Evolutionary conservation across 2,888 invertebrate species (phyloP), one percentile per base, ranked within the genome.

Genomic region (Epinotia nisella): DNA sequence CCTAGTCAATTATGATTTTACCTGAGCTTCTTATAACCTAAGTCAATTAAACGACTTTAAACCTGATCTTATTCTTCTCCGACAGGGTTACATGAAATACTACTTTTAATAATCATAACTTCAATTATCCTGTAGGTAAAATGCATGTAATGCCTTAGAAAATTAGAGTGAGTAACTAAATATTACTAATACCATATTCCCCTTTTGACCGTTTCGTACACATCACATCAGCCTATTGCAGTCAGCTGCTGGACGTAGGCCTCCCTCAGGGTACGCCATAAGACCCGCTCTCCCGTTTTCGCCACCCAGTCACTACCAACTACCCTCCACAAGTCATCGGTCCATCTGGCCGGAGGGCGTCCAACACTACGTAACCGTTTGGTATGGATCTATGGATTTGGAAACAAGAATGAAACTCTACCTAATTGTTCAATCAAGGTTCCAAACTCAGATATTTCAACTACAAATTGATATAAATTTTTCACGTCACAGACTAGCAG

Each of bases 1-100:
- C 56, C 62, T 61, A 56, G 73, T 73, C 73, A 73, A 73, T 73
- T 73, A 69, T 73, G 69, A 82, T 85, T 83, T 79, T 82, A 85
- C 83, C 84, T 81, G 89, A 90, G 90, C 90, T 90, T 90, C 80
- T 85, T 72, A 68, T 21, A 68, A 65, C 45, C 77, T 79, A 83
- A 75, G 90, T 90, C 90, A 90, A 90, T 90, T 90, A 89, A 77
- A 76, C 79, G 45, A 73, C 73, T 73, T 62, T 73, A 70, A 61
- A 71, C 58, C 78, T 80, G 80, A 81, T 78, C 80, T 80, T 80
- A 79, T 82, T 81, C 74, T 68, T 78, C 79, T 81, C 75, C 77
- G 66, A 87, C 86, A 87, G 87, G 87, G 86, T 87, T 83, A 75
- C 79, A 62, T 51, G 58, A 64, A 62, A 64, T 58, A 64, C 45